Evolutionary conservation across 2,888 invertebrate species (phyloP), one percentile per base, ranked within the genome.

Genomic region (Melinaea menophilus): DNA sequence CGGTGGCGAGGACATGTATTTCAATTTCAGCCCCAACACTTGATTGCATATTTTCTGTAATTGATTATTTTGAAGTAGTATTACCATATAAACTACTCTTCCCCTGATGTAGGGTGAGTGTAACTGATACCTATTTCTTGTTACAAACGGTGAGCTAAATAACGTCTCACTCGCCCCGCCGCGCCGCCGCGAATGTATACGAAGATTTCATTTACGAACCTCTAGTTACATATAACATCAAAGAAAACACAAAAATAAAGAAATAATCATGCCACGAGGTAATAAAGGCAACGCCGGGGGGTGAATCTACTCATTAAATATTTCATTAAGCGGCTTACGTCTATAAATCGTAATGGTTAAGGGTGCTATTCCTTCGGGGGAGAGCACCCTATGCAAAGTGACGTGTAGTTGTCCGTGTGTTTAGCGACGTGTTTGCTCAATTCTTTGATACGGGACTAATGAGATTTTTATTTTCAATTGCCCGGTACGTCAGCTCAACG

Each of bases 31-130:
- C 55, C 45, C 58, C 65, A 64, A 60, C 45, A 33, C 7, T 5
- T 9, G 59, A 68, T 60, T 66, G 66, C 69, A 62, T 69, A 67
- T 70, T 67, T 65, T 62, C 61, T 58, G 58, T 67, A 67, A 70
- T 69, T 67, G 67, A 68, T 65, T 66, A 66, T 65, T 65, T 65
- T 45, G 59, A 45, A 61, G 59, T 58, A 66, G 59, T 58, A 66
- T 67, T 63, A 67, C 63, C 63, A 63, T 65, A 51, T 67, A 61
- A 55, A 63, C 54, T 63, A 55, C 61, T 56, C 59, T 56, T 31
- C 48, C 51, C 59, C 54, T 47, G 22, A 12, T 35, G 54, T 46
- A 47, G 56, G 61, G 35, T 4, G 48, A 47, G 12, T 41, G 48
- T 48, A 55, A 61, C 56, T 48, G n/a, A 48, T 37, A 55, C 48